Percentiles rank a stretch among this genome's conserved stretches.
These are phyloP conservation scores for Cephus pulcher DNA, from an alignment of 2,888 invertebrate genomes.

Conservation along the genomic window DNA sequence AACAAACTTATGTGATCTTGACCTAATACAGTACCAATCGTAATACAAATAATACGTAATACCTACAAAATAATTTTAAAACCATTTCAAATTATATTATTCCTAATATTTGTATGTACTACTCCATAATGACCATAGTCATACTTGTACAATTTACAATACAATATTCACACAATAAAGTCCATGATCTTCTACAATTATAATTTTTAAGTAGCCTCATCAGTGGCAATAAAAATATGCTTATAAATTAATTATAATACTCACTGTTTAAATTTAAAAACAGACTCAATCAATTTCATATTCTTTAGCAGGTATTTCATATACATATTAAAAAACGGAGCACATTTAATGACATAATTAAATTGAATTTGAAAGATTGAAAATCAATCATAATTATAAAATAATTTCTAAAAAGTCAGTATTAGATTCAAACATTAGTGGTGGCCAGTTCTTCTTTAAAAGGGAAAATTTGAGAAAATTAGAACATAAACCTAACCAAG, in stretches of 20 bases:
- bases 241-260: neutral
- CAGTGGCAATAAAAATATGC: neutral
- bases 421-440: neutral
- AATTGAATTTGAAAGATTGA: neutral
- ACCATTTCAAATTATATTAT: neutral
- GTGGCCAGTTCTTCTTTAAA: neutral
- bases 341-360: neutral
- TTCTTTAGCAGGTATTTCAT: neutral
- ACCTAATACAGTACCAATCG: neutral
- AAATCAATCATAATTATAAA: neutral
- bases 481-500: neutral
- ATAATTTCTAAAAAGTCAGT: neutral
- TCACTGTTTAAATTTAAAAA: neutral
- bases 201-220: neutral
- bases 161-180: neutral
- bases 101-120: neutral
- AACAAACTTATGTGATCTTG: neutral
- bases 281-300: neutral
- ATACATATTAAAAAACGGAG: neutral
- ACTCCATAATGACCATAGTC: neutral
- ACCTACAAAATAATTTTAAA: neutral
- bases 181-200: neutral
- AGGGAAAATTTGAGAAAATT: neutral
- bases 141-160: neutral
- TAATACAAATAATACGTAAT: neutral